Percentiles rank a stretch among this genome's conserved stretches.
phyloP scores from a whole-genome alignment of 2,888 invertebrate genomes.

The Craniophora ligustri region DNA sequence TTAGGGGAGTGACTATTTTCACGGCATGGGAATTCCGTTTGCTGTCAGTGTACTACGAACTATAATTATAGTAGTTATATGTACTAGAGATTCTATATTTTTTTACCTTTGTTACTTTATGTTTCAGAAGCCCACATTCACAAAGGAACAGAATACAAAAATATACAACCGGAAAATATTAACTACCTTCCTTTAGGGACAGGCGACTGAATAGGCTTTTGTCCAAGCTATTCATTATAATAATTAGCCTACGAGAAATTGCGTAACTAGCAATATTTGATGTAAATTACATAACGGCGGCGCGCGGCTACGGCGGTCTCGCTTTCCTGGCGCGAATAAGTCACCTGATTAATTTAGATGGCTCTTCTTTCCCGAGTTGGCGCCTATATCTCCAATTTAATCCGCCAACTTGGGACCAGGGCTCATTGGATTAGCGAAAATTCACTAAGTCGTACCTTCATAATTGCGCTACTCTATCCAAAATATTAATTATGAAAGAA shows the following conservation, averaged over 20 bases:
- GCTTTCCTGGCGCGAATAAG: constrained; percentile 53
- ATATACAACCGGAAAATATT: no score
- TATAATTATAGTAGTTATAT: no score
- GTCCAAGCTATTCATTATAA: not conserved
- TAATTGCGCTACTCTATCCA: constrained; percentile 59
- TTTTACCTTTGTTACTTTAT: no score
- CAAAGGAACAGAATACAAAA: no score
- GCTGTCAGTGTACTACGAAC: no score
- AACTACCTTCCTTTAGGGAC: no score
- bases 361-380: constrained; percentile 55
- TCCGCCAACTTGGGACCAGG: constrained; percentile 42
- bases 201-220: not conserved
- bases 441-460: constrained; percentile 56
- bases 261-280: not conserved
- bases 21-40: no score
- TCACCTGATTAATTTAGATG: constrained; percentile 69
- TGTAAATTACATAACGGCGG: constrained; percentile 40
- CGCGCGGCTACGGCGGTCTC: not conserved
- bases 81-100: no score
- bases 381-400: constrained; percentile 49
- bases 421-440: constrained; percentile 54
- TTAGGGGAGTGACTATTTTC: no score
- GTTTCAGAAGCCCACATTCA: no score
- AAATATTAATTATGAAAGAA: constrained; percentile 60
- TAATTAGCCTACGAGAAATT: constrained; percentile 5